Evolutionary conservation across 2,888 invertebrate species (phyloP).

Genomic region (Drosophila trichaetosa): DNA sequence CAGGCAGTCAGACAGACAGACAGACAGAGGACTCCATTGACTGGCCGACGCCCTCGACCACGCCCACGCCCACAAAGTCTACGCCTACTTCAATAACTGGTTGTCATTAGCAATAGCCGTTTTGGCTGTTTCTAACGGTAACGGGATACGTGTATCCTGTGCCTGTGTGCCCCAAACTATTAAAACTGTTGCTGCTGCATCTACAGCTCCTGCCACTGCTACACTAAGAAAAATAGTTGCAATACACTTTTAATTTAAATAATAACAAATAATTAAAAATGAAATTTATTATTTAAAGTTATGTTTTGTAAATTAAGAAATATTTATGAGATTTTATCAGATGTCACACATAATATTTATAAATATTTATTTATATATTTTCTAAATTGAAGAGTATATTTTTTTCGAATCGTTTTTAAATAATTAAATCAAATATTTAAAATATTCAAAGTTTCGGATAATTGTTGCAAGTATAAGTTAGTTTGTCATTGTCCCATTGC

Average conservation of each 20-base stretch:
- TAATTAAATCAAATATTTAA: neutral
- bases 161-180: slow-evolving; percentile 5
- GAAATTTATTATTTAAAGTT: neutral
- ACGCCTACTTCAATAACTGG: slow-evolving; percentile 24
- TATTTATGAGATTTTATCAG: neutral
- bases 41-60: neutral
- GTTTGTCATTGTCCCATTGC: neutral
- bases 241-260: neutral
- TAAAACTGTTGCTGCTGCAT: neutral
- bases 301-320: neutral
- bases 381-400: neutral
- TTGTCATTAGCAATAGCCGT: slow-evolving; percentile 70
- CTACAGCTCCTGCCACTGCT: neutral
- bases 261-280: too few species aligned
- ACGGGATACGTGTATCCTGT: slow-evolving; percentile 28
- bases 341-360: neutral
- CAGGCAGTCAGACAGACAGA: neutral
- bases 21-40: slow-evolving; percentile 3
- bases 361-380: neutral
- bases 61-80: neutral
- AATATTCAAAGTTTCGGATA: neutral
- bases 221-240: neutral
- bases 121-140: slow-evolving; percentile 47
- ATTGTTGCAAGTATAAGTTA: neutral
- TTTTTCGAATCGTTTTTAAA: neutral